Evolutionary conservation across 2,797 vertebrate genomes (phyloP).

Genomic region (Mormyrus proboscirostris): DNA sequence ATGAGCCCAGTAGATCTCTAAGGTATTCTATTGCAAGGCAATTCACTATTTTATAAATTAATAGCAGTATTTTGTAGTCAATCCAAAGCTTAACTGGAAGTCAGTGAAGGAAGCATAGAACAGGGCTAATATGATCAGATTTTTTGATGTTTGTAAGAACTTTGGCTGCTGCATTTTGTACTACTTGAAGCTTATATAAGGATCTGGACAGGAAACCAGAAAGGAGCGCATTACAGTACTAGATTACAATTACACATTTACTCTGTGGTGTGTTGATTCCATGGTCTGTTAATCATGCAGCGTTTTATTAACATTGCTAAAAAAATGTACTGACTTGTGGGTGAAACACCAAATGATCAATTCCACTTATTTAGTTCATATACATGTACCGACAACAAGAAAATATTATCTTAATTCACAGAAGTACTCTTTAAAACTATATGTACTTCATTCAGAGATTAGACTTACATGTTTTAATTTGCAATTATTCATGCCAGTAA

Average conservation of each 20-base stretch:
- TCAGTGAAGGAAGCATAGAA: not conserved
- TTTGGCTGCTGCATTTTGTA: not conserved
- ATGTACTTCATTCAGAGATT: constrained; percentile 9
- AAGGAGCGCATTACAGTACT: not conserved
- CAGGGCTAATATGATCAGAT: not conserved
- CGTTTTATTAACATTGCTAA: not conserved
- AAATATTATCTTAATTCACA: constrained; percentile 4
- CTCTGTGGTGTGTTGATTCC: not conserved
- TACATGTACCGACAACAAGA: constrained; percentile 1
- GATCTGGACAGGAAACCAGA: not conserved
- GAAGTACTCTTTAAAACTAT: not conserved
- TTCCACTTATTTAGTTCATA: constrained; percentile 6
- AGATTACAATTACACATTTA: not conserved
- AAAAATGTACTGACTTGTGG: not conserved
- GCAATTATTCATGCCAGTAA: constrained; percentile 2
- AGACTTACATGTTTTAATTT: constrained; percentile 3
- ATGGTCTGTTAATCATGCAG: not conserved
- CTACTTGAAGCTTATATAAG: not conserved
- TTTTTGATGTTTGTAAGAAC: not conserved
- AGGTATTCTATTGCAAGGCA: not conserved
- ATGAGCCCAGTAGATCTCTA: not conserved
- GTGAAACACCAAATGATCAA: not conserved
- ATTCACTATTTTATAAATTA: not conserved
- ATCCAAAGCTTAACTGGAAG: not conserved
- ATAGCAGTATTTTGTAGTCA: not conserved